Conservation (phyloP, 2,113 vertebrate genomes). For the Enhydra lutris region DNA sequence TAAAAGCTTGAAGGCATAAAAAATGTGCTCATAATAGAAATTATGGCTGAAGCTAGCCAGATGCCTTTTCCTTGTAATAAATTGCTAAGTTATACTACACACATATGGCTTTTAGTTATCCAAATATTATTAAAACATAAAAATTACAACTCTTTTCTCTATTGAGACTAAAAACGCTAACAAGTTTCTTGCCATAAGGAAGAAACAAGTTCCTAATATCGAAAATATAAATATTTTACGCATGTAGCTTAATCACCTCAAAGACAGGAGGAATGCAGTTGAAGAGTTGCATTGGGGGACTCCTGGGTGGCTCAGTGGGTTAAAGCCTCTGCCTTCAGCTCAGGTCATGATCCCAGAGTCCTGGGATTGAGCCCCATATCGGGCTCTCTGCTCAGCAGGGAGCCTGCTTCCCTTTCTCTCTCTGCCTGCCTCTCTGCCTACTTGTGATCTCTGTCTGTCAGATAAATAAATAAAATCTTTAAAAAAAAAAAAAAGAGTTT, state of each 20-base stretch:
- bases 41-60: neutral
- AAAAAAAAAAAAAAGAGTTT: neutral
- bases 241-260: neutral
- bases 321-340: too few relatives aligned
- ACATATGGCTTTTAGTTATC: neutral
- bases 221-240: constrained; percentile 20
- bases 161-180: neutral
- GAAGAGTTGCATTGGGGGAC: neutral
- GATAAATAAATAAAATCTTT: too few relatives aligned
- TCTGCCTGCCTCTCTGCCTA: too few relatives aligned
- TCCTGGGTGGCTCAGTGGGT: too few relatives aligned
- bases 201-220: neutral
- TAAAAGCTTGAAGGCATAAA: neutral
- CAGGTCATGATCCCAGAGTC: too few relatives aligned
- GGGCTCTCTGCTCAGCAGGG: too few relatives aligned
- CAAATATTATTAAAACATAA: constrained; percentile 16
- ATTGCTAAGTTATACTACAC: neutral
- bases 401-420: too few relatives aligned
- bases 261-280: neutral
- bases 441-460: too few relatives aligned
- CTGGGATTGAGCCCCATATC: too few relatives aligned
- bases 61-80: constrained; percentile 25
- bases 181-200: neutral
- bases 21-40: neutral
- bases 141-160: neutral